Evolutionary conservation across 2,888 invertebrate genomes (phyloP).

Genomic region (Heteropelma amictum): DNA sequence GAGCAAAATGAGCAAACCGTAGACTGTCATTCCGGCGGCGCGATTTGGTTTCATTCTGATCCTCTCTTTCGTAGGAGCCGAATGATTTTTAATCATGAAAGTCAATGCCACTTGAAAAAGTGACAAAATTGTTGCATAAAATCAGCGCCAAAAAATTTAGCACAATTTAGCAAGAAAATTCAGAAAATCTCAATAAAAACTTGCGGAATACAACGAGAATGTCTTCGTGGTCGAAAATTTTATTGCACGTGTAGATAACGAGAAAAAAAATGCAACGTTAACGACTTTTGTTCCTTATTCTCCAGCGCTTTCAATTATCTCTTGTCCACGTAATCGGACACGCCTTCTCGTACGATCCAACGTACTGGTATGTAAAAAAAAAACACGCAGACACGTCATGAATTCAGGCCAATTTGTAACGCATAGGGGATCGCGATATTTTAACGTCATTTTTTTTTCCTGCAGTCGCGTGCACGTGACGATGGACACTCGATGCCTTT

Average conservation of each 20-base stretch:
- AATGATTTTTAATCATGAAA: too few relatives aligned
- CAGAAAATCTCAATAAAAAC: not conserved
- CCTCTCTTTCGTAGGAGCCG: too few relatives aligned
- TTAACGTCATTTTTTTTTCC: constrained; percentile 20
- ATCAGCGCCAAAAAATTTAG: too few relatives aligned
- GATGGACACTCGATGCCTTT: constrained; percentile 32
- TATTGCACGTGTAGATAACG: not conserved
- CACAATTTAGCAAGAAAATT: too few relatives aligned
- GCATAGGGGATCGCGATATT: not conserved
- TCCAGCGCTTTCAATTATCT: constrained; percentile 26
- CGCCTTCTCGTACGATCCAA: constrained; percentile 38
- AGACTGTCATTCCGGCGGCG: too few relatives aligned
- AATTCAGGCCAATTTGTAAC: not conserved
- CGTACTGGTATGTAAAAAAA: not conserved
- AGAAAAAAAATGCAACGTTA: constrained; percentile 3
- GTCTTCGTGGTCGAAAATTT: not conserved
- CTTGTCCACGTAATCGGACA: constrained; percentile 33
- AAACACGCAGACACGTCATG: not conserved
- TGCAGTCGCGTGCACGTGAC: constrained; percentile 19
- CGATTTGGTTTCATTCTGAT: too few relatives aligned
- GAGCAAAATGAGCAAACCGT: too few relatives aligned
- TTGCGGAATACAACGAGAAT: not conserved
- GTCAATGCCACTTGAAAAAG: too few relatives aligned
- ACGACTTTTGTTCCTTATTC: not conserved
- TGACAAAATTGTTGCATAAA: too few relatives aligned